Evolutionary conservation across 2,797 vertebrate genomes (phyloP).

Genomic region (Coregonus ussuriensis): DNA sequence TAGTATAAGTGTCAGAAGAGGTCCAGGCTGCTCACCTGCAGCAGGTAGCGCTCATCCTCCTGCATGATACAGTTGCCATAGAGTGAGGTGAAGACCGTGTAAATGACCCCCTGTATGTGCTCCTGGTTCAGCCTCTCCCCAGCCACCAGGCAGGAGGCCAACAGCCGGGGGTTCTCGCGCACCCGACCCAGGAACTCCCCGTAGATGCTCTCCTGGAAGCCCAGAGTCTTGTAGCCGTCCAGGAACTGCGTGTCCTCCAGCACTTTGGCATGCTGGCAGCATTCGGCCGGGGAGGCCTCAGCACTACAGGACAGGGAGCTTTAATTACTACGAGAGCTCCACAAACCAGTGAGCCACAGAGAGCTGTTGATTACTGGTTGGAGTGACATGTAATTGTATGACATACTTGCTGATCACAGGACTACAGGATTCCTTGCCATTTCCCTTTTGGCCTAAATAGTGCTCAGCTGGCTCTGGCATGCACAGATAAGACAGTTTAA

Average conservation of each 20-base stretch:
- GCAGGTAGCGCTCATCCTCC: conserved; percentile 96
- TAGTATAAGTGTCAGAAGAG: background rate
- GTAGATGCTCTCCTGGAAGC: conserved; percentile 94
- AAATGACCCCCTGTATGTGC: conserved; percentile 89
- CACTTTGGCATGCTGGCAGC: conserved; percentile 96
- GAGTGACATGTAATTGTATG: background rate
- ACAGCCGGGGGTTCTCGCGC: conserved; percentile 94
- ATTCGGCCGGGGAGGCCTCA: conserved; percentile 97
- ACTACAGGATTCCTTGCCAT: conserved; percentile 1
- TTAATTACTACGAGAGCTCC: background rate
- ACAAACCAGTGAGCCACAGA: background rate
- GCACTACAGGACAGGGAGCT: conserved; percentile 73
- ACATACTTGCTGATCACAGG: conserved; percentile 16
- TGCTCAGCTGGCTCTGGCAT: background rate
- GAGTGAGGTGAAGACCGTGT: conserved; percentile 95
- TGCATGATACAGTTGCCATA: conserved; percentile 99
- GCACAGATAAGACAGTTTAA: background rate
- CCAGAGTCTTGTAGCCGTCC: conserved; percentile 95
- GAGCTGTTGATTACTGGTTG: background rate
- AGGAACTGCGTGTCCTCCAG: conserved; percentile 97
- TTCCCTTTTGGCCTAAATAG: background rate
- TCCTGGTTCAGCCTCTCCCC: conserved; percentile 95
- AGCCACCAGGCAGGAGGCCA: conserved; percentile 93
- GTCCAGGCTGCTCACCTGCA: conserved; percentile 76
- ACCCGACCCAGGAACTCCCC: conserved; percentile 93